Conservation (phyloP, 2,113 vertebrate genomes). For the Microcebus tavaratra region DNA sequence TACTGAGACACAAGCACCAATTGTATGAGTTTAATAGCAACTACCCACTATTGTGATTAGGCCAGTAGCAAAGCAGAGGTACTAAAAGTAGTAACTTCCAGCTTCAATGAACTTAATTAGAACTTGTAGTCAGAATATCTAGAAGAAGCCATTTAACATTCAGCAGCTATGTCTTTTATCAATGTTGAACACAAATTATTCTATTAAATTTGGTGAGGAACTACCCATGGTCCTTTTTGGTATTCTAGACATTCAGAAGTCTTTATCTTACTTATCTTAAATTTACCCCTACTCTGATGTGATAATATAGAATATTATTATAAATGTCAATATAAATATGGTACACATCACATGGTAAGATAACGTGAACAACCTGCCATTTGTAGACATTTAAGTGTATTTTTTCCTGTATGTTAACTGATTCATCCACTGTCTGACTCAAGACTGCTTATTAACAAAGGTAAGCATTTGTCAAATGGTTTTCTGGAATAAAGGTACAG, state of each 20-base stretch:
- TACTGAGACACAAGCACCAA: neutral
- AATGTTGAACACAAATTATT: neutral
- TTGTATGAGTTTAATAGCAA: neutral
- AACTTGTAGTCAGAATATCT: slow-evolving; percentile 21
- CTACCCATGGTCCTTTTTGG: neutral
- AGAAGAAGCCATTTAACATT: slow-evolving; percentile 43
- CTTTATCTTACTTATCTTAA: neutral
- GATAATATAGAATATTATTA: neutral
- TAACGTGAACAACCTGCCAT: neutral
- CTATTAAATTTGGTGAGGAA: slow-evolving; percentile 13
- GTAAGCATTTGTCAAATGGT: slow-evolving; percentile 37
- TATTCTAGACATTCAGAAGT: neutral
- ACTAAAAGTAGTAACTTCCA: neutral
- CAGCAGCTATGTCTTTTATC: neutral
- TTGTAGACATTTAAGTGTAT: neutral
- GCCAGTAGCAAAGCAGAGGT: neutral
- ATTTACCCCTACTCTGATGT: neutral
- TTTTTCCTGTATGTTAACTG: neutral
- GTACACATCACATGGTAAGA: neutral
- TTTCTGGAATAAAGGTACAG: neutral
- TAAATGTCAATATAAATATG: neutral
- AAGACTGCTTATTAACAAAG: slow-evolving; percentile 34
- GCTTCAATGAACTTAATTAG: slow-evolving; percentile 8
- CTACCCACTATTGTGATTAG: neutral
- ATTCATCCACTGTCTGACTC: neutral